phyloP scores from a whole-genome alignment of 1,140 invertebrate genomes.

The Oedothorax gibbosus region DNA sequence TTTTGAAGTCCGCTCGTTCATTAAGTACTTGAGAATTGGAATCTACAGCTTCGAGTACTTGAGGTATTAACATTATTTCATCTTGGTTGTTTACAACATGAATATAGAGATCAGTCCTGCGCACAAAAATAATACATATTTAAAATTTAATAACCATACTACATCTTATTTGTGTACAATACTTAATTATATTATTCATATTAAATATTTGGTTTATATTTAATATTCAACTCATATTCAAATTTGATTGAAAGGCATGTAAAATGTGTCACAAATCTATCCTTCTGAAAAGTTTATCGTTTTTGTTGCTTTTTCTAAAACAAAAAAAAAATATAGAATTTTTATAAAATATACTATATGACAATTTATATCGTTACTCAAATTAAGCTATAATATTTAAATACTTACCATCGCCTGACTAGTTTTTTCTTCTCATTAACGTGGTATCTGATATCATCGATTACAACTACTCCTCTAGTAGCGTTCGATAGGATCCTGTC shows the following conservation, averaged over 20 bases:
- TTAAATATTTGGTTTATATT: too few species aligned
- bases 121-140: slow-evolving; percentile 54
- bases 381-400: background rate
- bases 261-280: too few species aligned
- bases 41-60: slow-evolving; percentile 86
- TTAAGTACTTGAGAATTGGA: slow-evolving; percentile 78
- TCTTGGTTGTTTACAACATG: slow-evolving; percentile 83
- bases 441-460: slow-evolving; percentile 83
- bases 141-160: background rate
- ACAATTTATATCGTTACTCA: background rate
- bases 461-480: slow-evolving; percentile 78
- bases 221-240: too few species aligned
- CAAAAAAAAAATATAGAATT: background rate
- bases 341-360: background rate
- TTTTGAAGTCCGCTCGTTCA: slow-evolving; percentile 82
- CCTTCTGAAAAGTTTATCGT: too few species aligned
- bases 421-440: slow-evolving; percentile 75
- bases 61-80: slow-evolving; percentile 81
- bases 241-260: too few species aligned
- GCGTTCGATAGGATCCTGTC: slow-evolving; percentile 52
- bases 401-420: slow-evolving; percentile 74
- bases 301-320: too few species aligned
- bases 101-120: slow-evolving; percentile 88
- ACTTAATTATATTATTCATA: too few species aligned
- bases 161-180: too few species aligned